A percentile compares a stretch with the other conserved stretches of the same genome.
These are phyloP conservation scores for Chorisops tibialis DNA, from an alignment of 2,888 invertebrate species.

Conservation along the genomic window DNA sequence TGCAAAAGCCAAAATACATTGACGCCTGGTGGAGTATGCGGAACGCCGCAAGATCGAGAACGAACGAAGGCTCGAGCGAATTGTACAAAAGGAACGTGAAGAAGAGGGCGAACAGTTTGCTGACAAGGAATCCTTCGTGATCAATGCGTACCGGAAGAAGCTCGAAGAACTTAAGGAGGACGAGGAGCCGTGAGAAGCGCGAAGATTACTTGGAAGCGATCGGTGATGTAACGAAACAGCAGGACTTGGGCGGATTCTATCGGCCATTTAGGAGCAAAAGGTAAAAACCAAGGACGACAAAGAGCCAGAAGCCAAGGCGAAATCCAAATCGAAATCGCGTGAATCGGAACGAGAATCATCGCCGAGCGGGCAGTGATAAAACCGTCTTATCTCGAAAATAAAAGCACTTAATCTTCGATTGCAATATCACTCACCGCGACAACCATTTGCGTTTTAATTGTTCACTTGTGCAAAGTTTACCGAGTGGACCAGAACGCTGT, in stretches of 20 bases:
- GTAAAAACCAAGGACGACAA: slow-evolving; percentile 45
- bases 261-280: slow-evolving; percentile 79
- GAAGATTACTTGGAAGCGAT: slow-evolving; percentile 83
- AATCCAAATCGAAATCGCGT: slow-evolving; percentile 1
- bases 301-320: no score
- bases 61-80: slow-evolving; percentile 83
- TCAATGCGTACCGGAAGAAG: slow-evolving; percentile 89
- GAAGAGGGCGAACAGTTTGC: slow-evolving; percentile 89
- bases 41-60: slow-evolving; percentile 86
- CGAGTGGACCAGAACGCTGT: no score
- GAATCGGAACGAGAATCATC: slow-evolving; percentile 16
- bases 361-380: no score
- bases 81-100: slow-evolving; percentile 88
- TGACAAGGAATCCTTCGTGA: slow-evolving; percentile 96
- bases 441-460: no score
- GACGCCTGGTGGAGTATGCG: slow-evolving; percentile 75
- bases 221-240: slow-evolving; percentile 90
- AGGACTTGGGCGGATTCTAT: slow-evolving; percentile 89
- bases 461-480: no score
- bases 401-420: no score
- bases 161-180: slow-evolving; percentile 81
- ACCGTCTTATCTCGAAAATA: no score
- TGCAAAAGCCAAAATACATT: slow-evolving; percentile 86
- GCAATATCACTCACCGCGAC: no score
- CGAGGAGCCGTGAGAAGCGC: slow-evolving; percentile 79